Evolutionary conservation across 2,797 vertebrate genomes (phyloP), one percentile per base, ranked within the genome.

Genomic region (Adrianichthys oophorus): DNA sequence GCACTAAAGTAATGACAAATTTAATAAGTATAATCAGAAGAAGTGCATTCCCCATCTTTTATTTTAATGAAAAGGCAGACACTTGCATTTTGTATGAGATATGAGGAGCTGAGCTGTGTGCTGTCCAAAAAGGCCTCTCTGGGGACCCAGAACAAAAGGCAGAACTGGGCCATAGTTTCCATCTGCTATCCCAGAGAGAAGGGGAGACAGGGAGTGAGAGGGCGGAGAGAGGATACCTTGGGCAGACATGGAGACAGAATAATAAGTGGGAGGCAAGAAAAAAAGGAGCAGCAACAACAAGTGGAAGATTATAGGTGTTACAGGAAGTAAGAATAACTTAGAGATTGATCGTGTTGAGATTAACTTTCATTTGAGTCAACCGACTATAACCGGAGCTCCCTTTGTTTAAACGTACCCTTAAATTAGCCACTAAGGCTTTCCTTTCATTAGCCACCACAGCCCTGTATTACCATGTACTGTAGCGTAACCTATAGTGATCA

Each of bases 141-240:
- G 90, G 97, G 96, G 96, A 94, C 93, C 91, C 88, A 64, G 90
- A 93, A 99, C 96, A 99, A 99, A 96, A 95, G 94, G 88, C 91
- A 93, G 92, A 95, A 96, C 95, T 93, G 86, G 94, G 94, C 95
- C 95, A 92, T 95, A 97, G 94, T 96, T 93, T 95, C 97, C 97
- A 99, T 98, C 96, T 99, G 97, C 95, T 95, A 92, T 89, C 93
- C 93, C 92, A 76, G 79, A 79, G 85, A 85, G 84, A 77, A 61
- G 66, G 73, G 74, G 79, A 56, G 74, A 68, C 72, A 55, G 73
- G 64, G 76, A 46, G 76, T 50, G 77, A 73, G 70, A 74, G 74
- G 42, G 62, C 44, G 65, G 59, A 72, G 73, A 41, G 68, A 76
- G 72, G 77, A 80, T 65, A 74, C 61, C 61, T 70, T 56, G 65